Percentiles rank a stretch among this genome's conserved stretches.
These are phyloP conservation scores for Heteractis magnifica DNA, from an alignment of 92 coral and sea anemone genomes.

Conservation along the genomic window DNA sequence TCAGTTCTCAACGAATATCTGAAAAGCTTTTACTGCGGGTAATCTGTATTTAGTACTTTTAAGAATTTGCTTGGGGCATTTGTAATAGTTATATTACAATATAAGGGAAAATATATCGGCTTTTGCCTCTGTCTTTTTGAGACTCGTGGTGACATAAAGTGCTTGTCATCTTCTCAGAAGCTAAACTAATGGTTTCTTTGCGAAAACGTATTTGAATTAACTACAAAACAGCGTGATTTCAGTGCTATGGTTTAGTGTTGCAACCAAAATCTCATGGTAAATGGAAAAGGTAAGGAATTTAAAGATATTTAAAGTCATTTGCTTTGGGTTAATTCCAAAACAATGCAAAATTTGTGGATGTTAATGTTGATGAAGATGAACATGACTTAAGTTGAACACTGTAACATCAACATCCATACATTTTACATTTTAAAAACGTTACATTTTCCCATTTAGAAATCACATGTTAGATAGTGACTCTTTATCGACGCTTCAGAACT, in stretches of 20 bases:
- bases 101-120: neutral
- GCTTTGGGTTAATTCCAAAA: neutral
- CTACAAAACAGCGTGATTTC: neutral
- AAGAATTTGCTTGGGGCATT: neutral
- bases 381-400: too few relatives aligned
- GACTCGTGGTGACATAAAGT: neutral
- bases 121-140: neutral
- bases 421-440: too few relatives aligned
- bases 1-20: neutral
- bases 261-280: neutral
- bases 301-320: neutral
- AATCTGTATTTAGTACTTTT: neutral
- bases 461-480: too few relatives aligned
- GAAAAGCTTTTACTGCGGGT: neutral
- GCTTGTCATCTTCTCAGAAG: constrained; percentile 1
- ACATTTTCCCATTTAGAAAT: too few relatives aligned
- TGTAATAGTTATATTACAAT: neutral
- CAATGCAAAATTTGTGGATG: too few relatives aligned
- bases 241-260: neutral
- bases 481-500: too few relatives aligned
- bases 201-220: neutral
- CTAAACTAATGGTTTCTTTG: neutral
- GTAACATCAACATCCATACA: too few relatives aligned
- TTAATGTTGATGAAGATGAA: too few relatives aligned
- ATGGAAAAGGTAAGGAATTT: neutral